Evolutionary conservation across 2,113 vertebrate species (phyloP).

Genomic region (Rhea pennata): DNA sequence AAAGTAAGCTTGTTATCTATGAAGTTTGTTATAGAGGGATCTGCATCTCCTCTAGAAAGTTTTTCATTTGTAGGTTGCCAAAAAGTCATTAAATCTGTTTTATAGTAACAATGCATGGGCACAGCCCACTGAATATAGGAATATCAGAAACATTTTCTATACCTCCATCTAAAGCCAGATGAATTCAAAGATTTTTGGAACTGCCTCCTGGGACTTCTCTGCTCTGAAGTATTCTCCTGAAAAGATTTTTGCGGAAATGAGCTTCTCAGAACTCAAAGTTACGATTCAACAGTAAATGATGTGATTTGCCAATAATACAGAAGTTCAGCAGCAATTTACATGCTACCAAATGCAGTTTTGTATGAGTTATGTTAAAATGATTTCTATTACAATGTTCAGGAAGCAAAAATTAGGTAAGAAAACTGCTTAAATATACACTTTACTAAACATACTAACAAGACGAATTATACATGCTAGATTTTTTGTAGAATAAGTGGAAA

Average conservation of each 20-base stretch:
- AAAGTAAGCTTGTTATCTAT: not conserved
- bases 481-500: not conserved
- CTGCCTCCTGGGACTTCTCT: not conserved
- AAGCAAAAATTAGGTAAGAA: not conserved
- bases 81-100: not conserved
- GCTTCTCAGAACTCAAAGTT: not conserved
- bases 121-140: not conserved
- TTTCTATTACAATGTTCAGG: not conserved
- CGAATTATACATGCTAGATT: not conserved
- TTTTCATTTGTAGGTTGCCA: not conserved
- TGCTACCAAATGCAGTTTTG: not conserved
- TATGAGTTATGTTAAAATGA: not conserved
- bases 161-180: constrained; percentile 79
- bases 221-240: constrained; percentile 69
- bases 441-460: not conserved
- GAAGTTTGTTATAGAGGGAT: not conserved
- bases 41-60: not conserved
- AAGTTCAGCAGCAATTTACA: not conserved
- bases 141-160: not conserved
- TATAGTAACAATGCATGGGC: not conserved
- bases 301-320: not conserved
- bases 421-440: not conserved
- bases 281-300: not conserved
- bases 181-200: not conserved
- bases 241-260: not conserved